A percentile compares a stretch with the other conserved stretches of the same genome.
Evolutionary conservation across 23 tunicate genomes (phyloP).

Genomic region (Clavelina lepadiformis): DNA sequence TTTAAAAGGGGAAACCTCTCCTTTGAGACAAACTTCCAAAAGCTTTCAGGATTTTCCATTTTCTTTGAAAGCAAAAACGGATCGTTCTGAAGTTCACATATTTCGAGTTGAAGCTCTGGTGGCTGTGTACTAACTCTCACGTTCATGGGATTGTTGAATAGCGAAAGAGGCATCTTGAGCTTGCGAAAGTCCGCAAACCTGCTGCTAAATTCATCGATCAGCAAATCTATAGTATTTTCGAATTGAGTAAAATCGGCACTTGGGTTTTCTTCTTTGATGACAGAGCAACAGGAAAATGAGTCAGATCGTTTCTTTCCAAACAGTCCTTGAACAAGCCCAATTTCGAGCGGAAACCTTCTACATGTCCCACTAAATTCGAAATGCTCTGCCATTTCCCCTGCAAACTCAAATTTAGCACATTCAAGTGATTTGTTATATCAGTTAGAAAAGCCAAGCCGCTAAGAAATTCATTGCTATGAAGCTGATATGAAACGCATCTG

Average conservation of each 20-base stretch:
- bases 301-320: slow-evolving; percentile 14
- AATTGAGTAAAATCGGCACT: slow-evolving; percentile 24
- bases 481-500: slow-evolving; percentile 9
- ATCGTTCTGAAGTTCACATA: slow-evolving; percentile 27
- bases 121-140: slow-evolving; percentile 12
- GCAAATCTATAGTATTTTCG: not conserved
- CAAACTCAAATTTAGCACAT: slow-evolving; percentile 28
- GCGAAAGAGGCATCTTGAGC: slow-evolving; percentile 9
- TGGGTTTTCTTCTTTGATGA: slow-evolving; percentile 11
- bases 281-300: slow-evolving; percentile 16
- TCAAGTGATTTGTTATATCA: slow-evolving; percentile 39
- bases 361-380: slow-evolving; percentile 26
- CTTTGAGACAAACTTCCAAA: slow-evolving; percentile 32
- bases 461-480: slow-evolving; percentile 14
- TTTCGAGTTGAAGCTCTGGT: slow-evolving; percentile 12
- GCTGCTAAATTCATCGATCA: slow-evolving; percentile 5
- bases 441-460: slow-evolving; percentile 18
- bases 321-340: slow-evolving; percentile 19
- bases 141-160: slow-evolving; percentile 23
- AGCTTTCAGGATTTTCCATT: slow-evolving; percentile 15
- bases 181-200: slow-evolving; percentile 18
- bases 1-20: slow-evolving; percentile 18
- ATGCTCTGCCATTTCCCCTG: slow-evolving; percentile 16
- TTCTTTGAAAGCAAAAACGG: slow-evolving; percentile 15
- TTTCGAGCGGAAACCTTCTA: slow-evolving; percentile 29